Evolutionary conservation across 2,888 invertebrate genomes (phyloP).

Genomic region (Philhelius pedissequus): DNA sequence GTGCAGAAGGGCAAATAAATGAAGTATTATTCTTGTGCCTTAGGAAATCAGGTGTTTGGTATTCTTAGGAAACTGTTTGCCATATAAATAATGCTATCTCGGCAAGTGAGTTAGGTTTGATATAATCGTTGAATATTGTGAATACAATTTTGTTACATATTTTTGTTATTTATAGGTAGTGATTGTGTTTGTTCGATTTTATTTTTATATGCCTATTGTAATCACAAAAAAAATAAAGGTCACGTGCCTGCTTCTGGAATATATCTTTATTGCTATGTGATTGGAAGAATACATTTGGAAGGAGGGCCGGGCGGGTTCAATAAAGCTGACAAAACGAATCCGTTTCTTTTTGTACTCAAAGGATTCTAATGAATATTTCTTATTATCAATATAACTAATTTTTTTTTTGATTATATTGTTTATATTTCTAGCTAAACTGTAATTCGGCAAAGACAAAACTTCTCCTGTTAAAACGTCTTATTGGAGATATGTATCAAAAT

Average conservation of each 20-base stretch:
- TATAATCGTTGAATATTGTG: conserved; percentile 19
- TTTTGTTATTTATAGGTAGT: conserved; percentile 32
- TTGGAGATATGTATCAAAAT: no score
- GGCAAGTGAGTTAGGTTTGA: conserved; percentile 28
- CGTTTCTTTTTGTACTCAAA: background rate
- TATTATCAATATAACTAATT: no score
- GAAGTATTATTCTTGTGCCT: conserved; percentile 26
- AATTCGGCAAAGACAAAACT: no score
- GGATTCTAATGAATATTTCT: no score
- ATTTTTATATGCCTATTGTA: background rate
- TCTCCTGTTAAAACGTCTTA: no score
- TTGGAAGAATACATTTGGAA: background rate
- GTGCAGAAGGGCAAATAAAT: conserved; percentile 30
- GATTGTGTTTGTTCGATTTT: conserved; percentile 15
- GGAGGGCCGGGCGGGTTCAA: background rate
- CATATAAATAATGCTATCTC: conserved; percentile 28
- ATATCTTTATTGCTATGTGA: background rate
- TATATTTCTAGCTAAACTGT: no score
- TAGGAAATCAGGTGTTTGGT: conserved; percentile 41
- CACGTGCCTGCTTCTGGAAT: conserved; percentile 13
- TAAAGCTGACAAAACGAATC: background rate
- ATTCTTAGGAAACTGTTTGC: conserved; percentile 31
- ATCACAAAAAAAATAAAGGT: background rate
- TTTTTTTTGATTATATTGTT: no score
- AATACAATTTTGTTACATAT: conserved; percentile 14